Base-by-base conservation (phyloP, 2,888 invertebrate genomes). In the Slavum lentiscoides region DNA sequence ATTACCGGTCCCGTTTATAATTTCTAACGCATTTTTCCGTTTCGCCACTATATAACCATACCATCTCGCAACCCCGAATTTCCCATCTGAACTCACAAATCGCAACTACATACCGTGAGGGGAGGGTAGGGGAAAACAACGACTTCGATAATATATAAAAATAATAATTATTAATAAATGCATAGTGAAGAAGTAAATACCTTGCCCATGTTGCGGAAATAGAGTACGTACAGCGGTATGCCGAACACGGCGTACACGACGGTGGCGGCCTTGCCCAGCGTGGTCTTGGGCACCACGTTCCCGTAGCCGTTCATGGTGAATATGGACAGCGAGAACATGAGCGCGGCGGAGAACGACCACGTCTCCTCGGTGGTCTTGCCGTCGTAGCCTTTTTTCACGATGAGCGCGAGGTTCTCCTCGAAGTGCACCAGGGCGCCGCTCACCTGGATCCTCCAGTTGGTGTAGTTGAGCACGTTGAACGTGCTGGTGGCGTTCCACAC, bases 291-390 rank as follows among this genome's bases (percentile, higher is more conserved):
- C 17, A 94, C 92, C 86, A 94, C 90, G 86, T 94, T 94, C 0
- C 95, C 95, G 85, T 95, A 95, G 4, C 95, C 95, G 84, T 95
- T 94, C 95, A 95, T 95, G 7, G 95, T 95, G 85, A 95, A 94
- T 9, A 95, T 92, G 39, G 94, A 94, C 17, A 95, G 87, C 49
- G 93, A 94, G 86, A 93, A 96, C 94, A 95, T 95, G 6, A 95
- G 87, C 0, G 95, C 94, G 0, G 94, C 94, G 0, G 95, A 94
- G 84, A 94, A 94, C 0, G 93, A 92, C 95, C 95, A 96, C 77
- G 92, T 90, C 82, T 94, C 92, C 67, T 89, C 88, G 17, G 84
- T 84, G 3, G 90, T 89, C 37, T 91, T 87, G 0, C 92, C 93
- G 85, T 91, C 92, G 86, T 94, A 95, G 0, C 93, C 93, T 13